Evolutionary conservation across 2,797 vertebrate species (phyloP), one percentile per base, ranked within the genome.

Genomic region (Gallirallus australis): DNA sequence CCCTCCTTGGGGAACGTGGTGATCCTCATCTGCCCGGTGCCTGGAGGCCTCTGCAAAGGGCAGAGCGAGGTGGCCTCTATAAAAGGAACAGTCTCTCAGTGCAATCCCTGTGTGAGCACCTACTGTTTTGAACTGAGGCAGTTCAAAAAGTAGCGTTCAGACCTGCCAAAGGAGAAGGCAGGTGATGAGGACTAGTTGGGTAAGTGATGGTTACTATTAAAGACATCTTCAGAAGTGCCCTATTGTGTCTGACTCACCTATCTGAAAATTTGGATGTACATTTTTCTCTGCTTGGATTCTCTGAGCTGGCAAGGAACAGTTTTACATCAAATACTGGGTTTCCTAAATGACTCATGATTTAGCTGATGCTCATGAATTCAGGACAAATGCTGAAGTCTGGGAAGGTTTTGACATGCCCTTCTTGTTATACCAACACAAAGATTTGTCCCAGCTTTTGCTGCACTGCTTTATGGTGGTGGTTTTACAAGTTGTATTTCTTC

Each of bases 401-500:
- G 63, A 86, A 90, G 59, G 35, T 78, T 82, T 78, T 79, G 15
- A 31, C 85, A 37, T 66, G 60, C 77, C 79, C n/a, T 84, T 95
- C 80, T 89, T 89, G 39, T 88, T 93, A 73, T 2, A 84, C 42
- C 53, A 69, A 53, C 19, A 53, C 63, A 89, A 81, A 92, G 85
- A 76, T 81, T 83, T 2, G 0, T 72, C 42, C 16, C 70, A 70
- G 91, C 70, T 93, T 93, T 95, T 10, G 3, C 54, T 66, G 47
- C 5, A 1, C 50, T 76, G 72, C 64, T 87, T 82, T 45, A 57
- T 79, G 59, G 35, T 88, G 61, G 39, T 89, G 82, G 73, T 96
- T 96, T 94, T 70, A 79, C 82, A 82, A 82, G 39, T 84, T 2
- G 0, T 96, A 80, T 82, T 96, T 94, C 82, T 86, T 88, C 60